Evolutionary conservation across 1,140 invertebrate species (phyloP), one percentile per base, ranked within the genome.

Genomic region (Eumeta japonica): DNA sequence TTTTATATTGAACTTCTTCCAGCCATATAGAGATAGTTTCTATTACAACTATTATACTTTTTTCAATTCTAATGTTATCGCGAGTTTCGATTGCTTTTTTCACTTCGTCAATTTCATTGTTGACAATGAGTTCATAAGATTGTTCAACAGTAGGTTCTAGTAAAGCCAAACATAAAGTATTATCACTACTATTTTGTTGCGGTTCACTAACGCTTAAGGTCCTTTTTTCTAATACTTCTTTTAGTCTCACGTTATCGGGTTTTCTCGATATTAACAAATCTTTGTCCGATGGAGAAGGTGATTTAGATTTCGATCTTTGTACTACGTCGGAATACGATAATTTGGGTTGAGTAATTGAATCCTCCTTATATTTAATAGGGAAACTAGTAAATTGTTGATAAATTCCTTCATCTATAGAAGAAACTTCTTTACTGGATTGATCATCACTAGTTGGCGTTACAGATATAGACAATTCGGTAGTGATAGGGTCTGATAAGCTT

Each of bases 11-110:
- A 43, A 91, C 88, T 14, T 83, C 88, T 71, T 91, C 87, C 20
- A 92, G 56, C 87, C 88, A 90, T 13, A 81, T 83, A 0, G 86
- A 87, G 3, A 92, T 85, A 0, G 82, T 88, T 60, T 90, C 85
- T 16, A 91, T 83, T 1, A 89, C 82, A 11, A 82, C 83, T 7
- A 89, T 81, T 3, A 89, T 75, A 29, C 79, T 85, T 50, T 81
- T 82, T 61, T 89, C 84, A 28, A 86, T 79, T 2, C 81, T 50
- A 1, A 72, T 58, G 4, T 68, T 65, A 58, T 92, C 81, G n/a
- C 82, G 78, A 16, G 68, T 78, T 31, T 81, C 62, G 2, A 87
- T 65, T 14, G 87, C 85, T 40, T 74, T 63, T 48, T 79, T 79
- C n/a, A 90, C 57, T 14, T 78, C 67, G 16, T 75, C 58, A 11